Evolutionary conservation across 2,888 invertebrate species (phyloP), one percentile per base, ranked within the genome.

Genomic region (Girardia tigrina): DNA sequence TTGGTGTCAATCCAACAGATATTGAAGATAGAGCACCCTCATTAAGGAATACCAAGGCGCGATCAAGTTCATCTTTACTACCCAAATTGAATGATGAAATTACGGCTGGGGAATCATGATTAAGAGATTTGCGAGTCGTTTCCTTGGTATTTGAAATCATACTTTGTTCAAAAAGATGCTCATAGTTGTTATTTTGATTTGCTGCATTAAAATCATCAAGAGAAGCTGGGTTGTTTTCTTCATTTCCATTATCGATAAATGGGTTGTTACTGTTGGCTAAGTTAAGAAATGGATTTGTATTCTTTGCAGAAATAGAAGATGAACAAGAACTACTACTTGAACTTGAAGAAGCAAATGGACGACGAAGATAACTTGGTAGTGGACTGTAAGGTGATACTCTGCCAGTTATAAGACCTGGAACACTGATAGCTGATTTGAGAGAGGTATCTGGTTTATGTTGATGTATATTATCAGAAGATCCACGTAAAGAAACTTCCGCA

Each of bases 331-430:
- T 56, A n/a, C 56, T 56, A 23, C 56, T 56, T n/a, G 56, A 56
- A 56, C 56, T 56, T 6, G 56, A 56, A 4, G 56, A 56, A 56
- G 56, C 56, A n/a, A 56, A 56, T 56, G 56, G 56, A 56, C 56
- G 56, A 23, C 56, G 56, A 56, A 56, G 56, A n/a, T 56, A 56
- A 56, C 8, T 8, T 20, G 56, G 56, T 8, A 56, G 56, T 20
- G 56, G 56, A 56, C 56, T 56, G 23, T 56, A 56, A 56, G 56
- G 56, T 56, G 56, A 56, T n/a, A 56, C 56, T 56, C 56, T 56
- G n/a, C 56, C 56, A 6, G 56, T 56, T 6, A 56, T 23, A 20
- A 56, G 56, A n/a, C 56, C 56, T 12, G 56, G 56, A 56, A 56
- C 56, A 56, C 56, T 56, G n/a, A 23, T 56, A 4, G 56, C 56